These are phyloP conservation scores for Oreochromis spilurus DNA, from an alignment of 2,113 vertebrate species.

Conservation along the genomic window DNA sequence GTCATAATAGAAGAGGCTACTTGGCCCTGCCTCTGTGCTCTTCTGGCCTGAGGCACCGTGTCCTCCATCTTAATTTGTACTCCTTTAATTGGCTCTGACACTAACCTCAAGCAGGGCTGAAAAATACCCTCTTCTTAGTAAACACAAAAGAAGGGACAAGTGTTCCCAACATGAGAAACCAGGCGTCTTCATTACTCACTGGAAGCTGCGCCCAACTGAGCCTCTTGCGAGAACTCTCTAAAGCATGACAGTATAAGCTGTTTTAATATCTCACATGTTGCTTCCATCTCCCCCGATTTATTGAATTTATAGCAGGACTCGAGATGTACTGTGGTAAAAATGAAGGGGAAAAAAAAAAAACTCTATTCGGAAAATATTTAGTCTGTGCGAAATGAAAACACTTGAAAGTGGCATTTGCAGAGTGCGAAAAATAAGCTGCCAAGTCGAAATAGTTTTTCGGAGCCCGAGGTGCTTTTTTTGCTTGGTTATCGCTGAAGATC, in stretches of 20 bases:
- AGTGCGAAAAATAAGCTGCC: neutral
- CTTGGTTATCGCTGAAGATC: constrained; percentile 11
- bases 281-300: neutral
- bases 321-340: neutral
- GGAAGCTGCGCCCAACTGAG: constrained; percentile 17
- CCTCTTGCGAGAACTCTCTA: constrained; percentile 12
- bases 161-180: constrained; percentile 43
- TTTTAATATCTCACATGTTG: neutral
- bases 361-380: neutral
- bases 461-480: neutral
- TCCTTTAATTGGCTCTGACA: constrained; percentile 68
- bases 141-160: constrained; percentile 56
- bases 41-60: constrained; percentile 43
- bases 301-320: neutral
- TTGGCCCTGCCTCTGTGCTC: constrained; percentile 37
- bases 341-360: neutral
- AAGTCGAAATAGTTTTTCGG: neutral
- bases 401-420: neutral
- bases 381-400: neutral
- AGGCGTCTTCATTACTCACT: constrained; percentile 30
- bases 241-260: neutral
- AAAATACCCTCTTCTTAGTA: constrained; percentile 52
- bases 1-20: constrained; percentile 14
- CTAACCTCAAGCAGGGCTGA: constrained; percentile 56
- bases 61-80: constrained; percentile 68